These are phyloP conservation scores for Cantharis nigra DNA, from an alignment of 2,888 invertebrate genomes.

Conservation along the genomic window DNA sequence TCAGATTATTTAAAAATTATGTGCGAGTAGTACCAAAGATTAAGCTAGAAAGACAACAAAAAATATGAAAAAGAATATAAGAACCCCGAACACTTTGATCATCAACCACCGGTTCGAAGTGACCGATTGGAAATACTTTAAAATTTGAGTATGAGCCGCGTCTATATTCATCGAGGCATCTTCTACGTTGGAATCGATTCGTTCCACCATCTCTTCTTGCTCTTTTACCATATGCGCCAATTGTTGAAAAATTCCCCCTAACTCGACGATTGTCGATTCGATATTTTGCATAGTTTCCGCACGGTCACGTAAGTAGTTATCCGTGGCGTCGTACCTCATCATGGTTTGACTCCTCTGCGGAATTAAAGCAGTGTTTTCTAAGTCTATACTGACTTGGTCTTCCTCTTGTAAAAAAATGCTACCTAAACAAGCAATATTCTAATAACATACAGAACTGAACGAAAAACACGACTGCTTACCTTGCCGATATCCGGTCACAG, in stretches of 20 bases:
- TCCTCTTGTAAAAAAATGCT: constrained; percentile 59
- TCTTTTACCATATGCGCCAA: constrained; percentile 96
- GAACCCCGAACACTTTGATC: constrained; percentile 98
- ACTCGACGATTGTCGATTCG: constrained; percentile 97
- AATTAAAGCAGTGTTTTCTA: constrained; percentile 66
- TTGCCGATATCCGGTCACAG: constrained; percentile 59
- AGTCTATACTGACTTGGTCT: constrained; percentile 83
- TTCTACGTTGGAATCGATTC: constrained; percentile 96
- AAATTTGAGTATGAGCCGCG: constrained; percentile 94
- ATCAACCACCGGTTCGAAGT: constrained; percentile 98
- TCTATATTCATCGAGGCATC: constrained; percentile 96
- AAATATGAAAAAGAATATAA: constrained; percentile 98
- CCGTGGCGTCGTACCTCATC: constrained; percentile 82
- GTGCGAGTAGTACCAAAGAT: neutral
- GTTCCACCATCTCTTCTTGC: constrained; percentile 96
- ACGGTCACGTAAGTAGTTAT: constrained; percentile 87
- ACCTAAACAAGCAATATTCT: constrained; percentile 33
- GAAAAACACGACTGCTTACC: constrained; percentile 37
- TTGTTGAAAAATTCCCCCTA: constrained; percentile 98
- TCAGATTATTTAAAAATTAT: neutral
- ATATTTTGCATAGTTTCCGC: constrained; percentile 99
- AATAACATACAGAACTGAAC: no score
- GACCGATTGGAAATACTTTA: constrained; percentile 96
- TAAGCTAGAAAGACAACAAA: constrained; percentile 94
- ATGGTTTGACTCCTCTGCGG: constrained; percentile 63